Evolutionary conservation across 2,797 vertebrate species (phyloP).

Genomic region (Sebastes trivittatus): DNA sequence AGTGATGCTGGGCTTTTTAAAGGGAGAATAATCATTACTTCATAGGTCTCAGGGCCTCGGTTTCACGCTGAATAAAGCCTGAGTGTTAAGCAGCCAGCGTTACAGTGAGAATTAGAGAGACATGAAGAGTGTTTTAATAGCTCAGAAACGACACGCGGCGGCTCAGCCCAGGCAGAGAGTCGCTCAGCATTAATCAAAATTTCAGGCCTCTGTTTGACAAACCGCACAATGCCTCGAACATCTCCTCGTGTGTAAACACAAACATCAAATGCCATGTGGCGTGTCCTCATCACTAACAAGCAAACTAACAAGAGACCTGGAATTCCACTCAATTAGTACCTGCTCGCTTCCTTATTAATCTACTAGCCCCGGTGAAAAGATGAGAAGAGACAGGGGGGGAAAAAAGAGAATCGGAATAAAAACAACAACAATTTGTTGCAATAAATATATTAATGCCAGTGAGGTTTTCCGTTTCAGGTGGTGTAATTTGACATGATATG

Average conservation of each 20-base stretch:
- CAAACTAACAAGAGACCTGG: conserved; percentile 77
- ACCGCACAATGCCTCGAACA: conserved; percentile 71
- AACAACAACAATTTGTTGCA: conserved; percentile 74
- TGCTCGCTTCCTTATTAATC: conserved; percentile 78
- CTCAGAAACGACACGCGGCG: conserved; percentile 37
- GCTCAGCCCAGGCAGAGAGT: conserved; percentile 48
- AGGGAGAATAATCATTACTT: conserved; percentile 54
- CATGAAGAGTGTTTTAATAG: conserved; percentile 51
- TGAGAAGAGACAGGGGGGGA: conserved; percentile 59
- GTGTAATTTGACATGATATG: conserved; percentile 88
- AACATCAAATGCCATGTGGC: conserved; percentile 80
- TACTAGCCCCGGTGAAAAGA: conserved; percentile 71
- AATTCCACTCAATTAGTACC: conserved; percentile 82
- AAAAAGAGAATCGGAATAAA: conserved; percentile 51
- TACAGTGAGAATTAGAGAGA: conserved; percentile 58
- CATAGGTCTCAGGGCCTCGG: conserved; percentile 43
- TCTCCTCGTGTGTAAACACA: conserved; percentile 71
- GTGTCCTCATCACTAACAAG: conserved; percentile 78
- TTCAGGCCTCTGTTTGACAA: conserved; percentile 68
- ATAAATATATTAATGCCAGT: conserved; percentile 82
- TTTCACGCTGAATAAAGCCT: conserved; percentile 56
- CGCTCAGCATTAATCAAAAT: conserved; percentile 72
- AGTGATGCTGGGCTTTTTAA: conserved; percentile 50
- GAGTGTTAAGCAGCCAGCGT: conserved; percentile 56
- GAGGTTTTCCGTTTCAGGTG: conserved; percentile 82